Evolutionary conservation across 2,888 invertebrate genomes (phyloP).

Genomic region (Drosophila atroscutellata): DNA sequence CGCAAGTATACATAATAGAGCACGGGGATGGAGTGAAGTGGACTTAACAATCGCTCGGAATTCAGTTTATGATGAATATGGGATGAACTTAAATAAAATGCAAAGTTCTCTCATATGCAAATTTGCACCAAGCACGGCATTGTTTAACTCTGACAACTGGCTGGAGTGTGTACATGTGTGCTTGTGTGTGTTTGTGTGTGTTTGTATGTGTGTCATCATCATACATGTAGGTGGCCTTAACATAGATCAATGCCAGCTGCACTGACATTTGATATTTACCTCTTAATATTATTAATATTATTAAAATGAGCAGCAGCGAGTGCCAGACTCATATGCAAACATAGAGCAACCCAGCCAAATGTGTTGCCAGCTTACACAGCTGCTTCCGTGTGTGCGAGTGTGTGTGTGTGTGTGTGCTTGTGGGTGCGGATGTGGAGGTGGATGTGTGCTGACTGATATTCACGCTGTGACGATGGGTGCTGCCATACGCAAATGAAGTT

Average conservation of each 20-base stretch:
- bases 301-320: constrained; percentile 61
- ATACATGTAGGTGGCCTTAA: constrained; percentile 33
- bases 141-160: constrained; percentile 31
- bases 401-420: constrained; percentile 4
- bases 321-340: constrained; percentile 25
- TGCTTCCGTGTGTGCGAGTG: constrained; percentile 1
- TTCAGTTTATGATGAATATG: constrained; percentile 20
- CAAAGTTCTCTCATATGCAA: constrained; percentile 10
- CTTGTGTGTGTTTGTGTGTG: background rate
- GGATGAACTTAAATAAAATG: constrained; percentile 12
- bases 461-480: constrained; percentile 39
- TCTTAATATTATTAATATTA: constrained; percentile 76
- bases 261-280: constrained; percentile 74
- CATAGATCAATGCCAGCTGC: constrained; percentile 73
- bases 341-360: constrained; percentile 36
- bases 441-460: constrained; percentile 42
- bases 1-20: background rate
- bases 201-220: background rate
- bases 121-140: constrained; percentile 21
- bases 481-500: constrained; percentile 71
- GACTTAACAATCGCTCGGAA: background rate
- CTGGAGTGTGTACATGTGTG: constrained; percentile 4
- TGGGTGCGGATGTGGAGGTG: background rate
- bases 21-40: background rate
- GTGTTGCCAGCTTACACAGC: constrained; percentile 47